Conservation (phyloP, 2,797 vertebrate genomes). For the Petrocephalus schoutedeni region DNA sequence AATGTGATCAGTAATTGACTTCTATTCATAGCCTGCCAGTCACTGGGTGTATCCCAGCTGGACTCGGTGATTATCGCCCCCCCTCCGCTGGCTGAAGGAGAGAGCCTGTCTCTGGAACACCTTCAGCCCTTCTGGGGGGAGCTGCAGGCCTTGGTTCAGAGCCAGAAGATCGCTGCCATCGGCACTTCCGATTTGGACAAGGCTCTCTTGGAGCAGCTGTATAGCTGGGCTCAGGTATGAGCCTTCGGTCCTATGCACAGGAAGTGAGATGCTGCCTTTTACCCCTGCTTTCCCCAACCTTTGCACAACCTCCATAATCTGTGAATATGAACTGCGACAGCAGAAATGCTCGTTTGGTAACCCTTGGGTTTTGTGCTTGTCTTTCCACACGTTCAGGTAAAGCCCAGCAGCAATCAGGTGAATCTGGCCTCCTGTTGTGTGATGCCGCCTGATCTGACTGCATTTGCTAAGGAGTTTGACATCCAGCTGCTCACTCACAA, state of each 20-base stretch:
- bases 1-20: not conserved
- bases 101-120: slow-evolving; percentile 71
- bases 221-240: slow-evolving; percentile 88
- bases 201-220: slow-evolving; percentile 84
- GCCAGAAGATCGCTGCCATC: slow-evolving; percentile 81
- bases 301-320: not conserved
- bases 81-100: slow-evolving; percentile 70
- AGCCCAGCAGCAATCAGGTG: slow-evolving; percentile 96
- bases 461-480: slow-evolving; percentile 92
- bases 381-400: slow-evolving; percentile 67
- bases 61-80: slow-evolving; percentile 94
- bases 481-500: slow-evolving; percentile 96
- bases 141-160: slow-evolving; percentile 81
- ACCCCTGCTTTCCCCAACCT: not conserved
- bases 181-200: slow-evolving; percentile 97
- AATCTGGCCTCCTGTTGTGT: slow-evolving; percentile 98
- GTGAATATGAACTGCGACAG: not conserved
- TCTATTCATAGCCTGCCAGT: slow-evolving; percentile 69
- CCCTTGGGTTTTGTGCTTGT: not conserved
- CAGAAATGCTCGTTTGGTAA: not conserved
- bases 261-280: not conserved
- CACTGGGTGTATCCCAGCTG: slow-evolving; percentile 82
- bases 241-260: not conserved
- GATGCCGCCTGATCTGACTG: slow-evolving; percentile 98
- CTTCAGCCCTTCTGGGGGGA: slow-evolving; percentile 89